Conservation (phyloP, 2,888 invertebrate species). For the Nephrotoma appendiculata region DNA sequence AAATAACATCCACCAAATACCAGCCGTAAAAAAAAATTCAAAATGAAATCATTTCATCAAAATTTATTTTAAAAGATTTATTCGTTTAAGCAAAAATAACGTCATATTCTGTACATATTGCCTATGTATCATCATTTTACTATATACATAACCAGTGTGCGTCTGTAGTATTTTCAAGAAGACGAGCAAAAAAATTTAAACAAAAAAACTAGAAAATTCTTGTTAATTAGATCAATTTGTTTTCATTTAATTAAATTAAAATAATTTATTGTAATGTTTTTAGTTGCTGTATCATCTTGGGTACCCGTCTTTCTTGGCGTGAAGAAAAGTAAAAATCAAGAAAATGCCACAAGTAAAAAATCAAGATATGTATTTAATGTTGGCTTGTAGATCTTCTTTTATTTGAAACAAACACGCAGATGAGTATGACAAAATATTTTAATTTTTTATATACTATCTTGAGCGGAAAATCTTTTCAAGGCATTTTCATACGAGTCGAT, state of each 20-base stretch:
- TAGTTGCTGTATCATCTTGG: neutral
- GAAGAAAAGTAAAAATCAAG: neutral
- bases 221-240: neutral
- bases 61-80: neutral
- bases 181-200: neutral
- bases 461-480: neutral
- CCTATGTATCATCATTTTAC: neutral
- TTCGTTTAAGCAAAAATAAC: neutral
- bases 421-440: neutral
- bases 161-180: neutral
- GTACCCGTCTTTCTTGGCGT: neutral
- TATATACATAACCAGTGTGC: neutral
- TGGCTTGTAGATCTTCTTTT: neutral
- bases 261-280: neutral
- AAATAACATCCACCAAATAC: neutral
- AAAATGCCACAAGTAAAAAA: neutral
- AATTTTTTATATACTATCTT: neutral
- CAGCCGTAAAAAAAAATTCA: neutral
- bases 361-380: neutral
- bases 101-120: neutral
- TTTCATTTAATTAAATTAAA: neutral
- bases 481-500: neutral
- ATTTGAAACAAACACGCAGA: neutral
- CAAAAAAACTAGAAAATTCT: neutral
- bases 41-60: neutral